phyloP scores from a whole-genome alignment of 2,888 invertebrate species.

The Pycnomerus fuliginosus region DNA sequence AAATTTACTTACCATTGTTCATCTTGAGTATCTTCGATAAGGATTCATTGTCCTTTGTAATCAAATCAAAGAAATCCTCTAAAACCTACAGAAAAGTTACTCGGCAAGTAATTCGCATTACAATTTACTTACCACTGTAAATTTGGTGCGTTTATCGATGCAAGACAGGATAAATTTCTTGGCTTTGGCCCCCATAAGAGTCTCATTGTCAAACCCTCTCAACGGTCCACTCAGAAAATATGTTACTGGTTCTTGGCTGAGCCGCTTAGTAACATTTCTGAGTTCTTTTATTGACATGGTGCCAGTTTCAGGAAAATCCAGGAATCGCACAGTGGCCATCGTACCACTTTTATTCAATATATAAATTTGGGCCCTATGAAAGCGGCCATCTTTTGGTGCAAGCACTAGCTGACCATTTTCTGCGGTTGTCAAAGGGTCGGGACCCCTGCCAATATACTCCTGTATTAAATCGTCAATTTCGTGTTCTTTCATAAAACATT shows the following conservation, averaged over 20 bases:
- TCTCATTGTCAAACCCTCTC: constrained; percentile 3
- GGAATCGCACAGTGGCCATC: neutral
- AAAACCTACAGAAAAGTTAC: constrained; percentile 2
- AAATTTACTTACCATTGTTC: no score
- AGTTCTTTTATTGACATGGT: no score
- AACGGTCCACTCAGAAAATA: constrained; percentile 2
- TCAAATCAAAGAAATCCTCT: constrained; percentile 9
- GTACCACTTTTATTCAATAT: constrained; percentile 5
- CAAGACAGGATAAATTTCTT: neutral
- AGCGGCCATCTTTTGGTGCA: neutral
- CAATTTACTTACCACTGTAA: constrained; percentile 1
- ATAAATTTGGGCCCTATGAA: constrained; percentile 8
- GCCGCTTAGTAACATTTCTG: constrained; percentile 2
- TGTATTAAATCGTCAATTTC: constrained; percentile 1
- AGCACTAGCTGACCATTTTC: no score
- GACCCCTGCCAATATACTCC: neutral
- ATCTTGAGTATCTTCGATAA: constrained; percentile 2
- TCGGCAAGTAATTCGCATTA: neutral
- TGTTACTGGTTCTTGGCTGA: constrained; percentile 5
- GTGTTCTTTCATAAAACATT: constrained; percentile 11
- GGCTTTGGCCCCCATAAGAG: neutral
- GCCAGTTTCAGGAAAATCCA: no score
- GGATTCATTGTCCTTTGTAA: constrained; percentile 1
- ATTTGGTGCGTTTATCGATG: constrained; percentile 6
- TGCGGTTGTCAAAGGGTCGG: no score